Evolutionary conservation across 1,140 invertebrate species (phyloP).

Genomic region (Cardiocondyla obscurior): DNA sequence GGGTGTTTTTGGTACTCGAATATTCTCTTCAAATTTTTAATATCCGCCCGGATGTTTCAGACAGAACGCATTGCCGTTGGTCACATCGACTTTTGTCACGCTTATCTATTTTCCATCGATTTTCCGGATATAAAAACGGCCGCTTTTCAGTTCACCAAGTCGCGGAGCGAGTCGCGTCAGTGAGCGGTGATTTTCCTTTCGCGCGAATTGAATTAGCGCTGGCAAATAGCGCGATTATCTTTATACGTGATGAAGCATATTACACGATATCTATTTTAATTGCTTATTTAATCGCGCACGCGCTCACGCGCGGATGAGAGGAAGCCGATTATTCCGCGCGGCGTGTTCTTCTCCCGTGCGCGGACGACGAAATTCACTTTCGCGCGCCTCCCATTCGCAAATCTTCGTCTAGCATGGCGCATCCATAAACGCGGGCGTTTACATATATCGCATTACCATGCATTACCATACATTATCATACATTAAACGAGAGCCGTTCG

Average conservation of each 20-base stretch:
- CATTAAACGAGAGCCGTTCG: conserved; percentile 60
- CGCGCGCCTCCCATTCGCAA: conserved; percentile 29
- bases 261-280: conserved; percentile 21
- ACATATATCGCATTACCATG: conserved; percentile 67
- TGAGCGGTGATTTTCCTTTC: not conserved
- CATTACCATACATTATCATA: conserved; percentile 72
- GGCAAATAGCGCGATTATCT: not conserved
- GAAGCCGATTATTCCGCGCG: conserved; percentile 16
- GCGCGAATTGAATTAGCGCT: not conserved
- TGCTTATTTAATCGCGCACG: not conserved
- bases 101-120: not conserved
- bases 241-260: not conserved
- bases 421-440: conserved; percentile 51
- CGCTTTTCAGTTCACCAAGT: not conserved
- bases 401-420: conserved; percentile 34
- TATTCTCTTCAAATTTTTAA: not conserved
- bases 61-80: not conserved
- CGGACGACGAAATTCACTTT: conserved; percentile 32
- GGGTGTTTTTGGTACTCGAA: not conserved
- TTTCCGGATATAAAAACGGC: not conserved
- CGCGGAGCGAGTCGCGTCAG: not conserved
- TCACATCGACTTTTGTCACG: not conserved
- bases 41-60: not conserved
- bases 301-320: not conserved
- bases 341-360: not conserved